Evolutionary conservation across 2,113 vertebrate genomes (phyloP).

Genomic region (Cygnus atratus): DNA sequence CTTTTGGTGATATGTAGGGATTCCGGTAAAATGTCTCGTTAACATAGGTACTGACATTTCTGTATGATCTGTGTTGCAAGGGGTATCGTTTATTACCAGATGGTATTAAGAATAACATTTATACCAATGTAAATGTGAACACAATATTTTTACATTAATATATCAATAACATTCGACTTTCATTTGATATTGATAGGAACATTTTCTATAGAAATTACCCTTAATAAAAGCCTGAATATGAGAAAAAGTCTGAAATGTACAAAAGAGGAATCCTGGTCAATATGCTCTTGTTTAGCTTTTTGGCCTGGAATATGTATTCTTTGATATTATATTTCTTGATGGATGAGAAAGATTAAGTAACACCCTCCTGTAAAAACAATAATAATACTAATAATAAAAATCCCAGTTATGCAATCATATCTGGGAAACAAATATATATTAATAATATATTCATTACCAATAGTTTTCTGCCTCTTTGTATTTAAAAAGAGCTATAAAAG

Average conservation of each 20-base stretch:
- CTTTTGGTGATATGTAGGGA: background rate
- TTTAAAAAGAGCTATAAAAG: background rate
- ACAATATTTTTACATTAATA: background rate
- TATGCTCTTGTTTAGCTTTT: background rate
- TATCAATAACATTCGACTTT: background rate
- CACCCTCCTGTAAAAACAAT: fast-evolving
- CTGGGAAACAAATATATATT: background rate
- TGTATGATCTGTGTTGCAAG: background rate
- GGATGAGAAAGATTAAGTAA: background rate
- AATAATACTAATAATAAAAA: background rate
- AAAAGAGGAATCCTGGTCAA: background rate
- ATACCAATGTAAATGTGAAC: background rate
- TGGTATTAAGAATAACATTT: background rate
- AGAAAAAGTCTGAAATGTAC: background rate
- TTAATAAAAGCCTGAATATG: background rate
- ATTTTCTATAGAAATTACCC: background rate
- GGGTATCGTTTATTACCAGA: background rate
- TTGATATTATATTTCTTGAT: background rate
- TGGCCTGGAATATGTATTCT: background rate
- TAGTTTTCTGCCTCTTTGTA: background rate
- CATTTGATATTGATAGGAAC: background rate
- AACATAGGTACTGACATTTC: background rate
- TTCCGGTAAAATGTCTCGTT: slow-evolving; percentile 15
- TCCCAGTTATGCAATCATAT: background rate
- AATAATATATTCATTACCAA: background rate